phyloP scores from a whole-genome alignment of 2,797 vertebrate genomes.

The Neoniphon sammara region DNA sequence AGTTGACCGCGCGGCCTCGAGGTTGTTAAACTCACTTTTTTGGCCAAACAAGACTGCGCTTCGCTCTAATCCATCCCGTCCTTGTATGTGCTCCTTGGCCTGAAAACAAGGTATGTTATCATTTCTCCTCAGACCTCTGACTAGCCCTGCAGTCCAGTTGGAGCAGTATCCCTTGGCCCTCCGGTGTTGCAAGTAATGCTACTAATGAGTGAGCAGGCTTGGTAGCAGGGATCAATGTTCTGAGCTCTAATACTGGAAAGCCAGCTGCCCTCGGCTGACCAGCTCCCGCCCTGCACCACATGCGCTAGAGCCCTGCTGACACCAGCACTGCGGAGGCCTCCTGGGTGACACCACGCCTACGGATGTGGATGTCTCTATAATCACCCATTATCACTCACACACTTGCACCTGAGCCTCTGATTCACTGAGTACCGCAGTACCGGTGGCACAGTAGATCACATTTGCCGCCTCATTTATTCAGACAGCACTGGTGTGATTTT shows the following conservation, averaged over 20 bases:
- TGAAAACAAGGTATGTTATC: slow-evolving; percentile 65
- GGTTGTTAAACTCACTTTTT: slow-evolving; percentile 53
- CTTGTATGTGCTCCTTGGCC: slow-evolving; percentile 60
- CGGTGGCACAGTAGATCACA: slow-evolving; percentile 15
- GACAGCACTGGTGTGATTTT: background rate
- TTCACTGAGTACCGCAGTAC: background rate
- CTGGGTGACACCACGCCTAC: slow-evolving; percentile 37
- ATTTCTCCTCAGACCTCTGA: slow-evolving; percentile 63
- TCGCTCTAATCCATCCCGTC: slow-evolving; percentile 63
- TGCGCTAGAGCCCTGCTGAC: slow-evolving; percentile 53
- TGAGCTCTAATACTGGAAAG: slow-evolving; percentile 42
- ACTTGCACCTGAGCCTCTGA: slow-evolving; percentile 68
- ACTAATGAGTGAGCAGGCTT: slow-evolving; percentile 72
- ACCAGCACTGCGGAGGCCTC: slow-evolving; percentile 34
- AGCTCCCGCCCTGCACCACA: slow-evolving; percentile 33
- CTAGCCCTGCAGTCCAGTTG: slow-evolving; percentile 47
- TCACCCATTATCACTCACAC: slow-evolving; percentile 67
- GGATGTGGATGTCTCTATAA: slow-evolving; percentile 63
- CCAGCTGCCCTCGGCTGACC: slow-evolving; percentile 49
- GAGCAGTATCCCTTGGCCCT: slow-evolving; percentile 47
- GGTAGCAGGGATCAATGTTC: slow-evolving; percentile 65
- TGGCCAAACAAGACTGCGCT: slow-evolving; percentile 58
- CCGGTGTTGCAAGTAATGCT: slow-evolving; percentile 57
- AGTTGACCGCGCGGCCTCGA: slow-evolving; percentile 56
- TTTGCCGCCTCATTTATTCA: background rate